phyloP scores from a whole-genome alignment of 2,888 invertebrate genomes.

The Cyaniris semiargus region DNA sequence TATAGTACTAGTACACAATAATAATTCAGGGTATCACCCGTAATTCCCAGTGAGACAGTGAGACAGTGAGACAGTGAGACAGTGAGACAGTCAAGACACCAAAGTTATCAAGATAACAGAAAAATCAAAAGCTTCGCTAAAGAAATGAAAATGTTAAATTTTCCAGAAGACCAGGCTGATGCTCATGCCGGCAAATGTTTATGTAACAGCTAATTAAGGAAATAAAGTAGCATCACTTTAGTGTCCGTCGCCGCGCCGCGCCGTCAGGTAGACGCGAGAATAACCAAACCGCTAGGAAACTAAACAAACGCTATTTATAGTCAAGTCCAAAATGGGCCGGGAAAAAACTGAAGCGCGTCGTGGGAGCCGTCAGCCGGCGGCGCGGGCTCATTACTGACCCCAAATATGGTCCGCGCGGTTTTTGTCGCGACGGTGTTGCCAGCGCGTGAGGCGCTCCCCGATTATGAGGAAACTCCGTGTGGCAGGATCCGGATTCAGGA shows the following conservation, averaged over 20 bases:
- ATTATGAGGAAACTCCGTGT: not conserved
- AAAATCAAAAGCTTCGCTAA: no score
- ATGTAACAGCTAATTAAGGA: constrained; percentile 3
- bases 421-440: constrained; percentile 27
- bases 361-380: no score
- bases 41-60: no score
- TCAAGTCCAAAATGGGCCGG: constrained; percentile 8
- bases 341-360: constrained; percentile 16
- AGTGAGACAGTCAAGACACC: no score
- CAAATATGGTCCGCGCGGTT: constrained; percentile 26
- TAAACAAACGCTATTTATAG: constrained; percentile 29
- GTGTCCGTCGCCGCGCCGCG: constrained; percentile 7
- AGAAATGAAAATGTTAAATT: no score
- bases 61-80: no score
- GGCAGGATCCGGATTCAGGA: not conserved
- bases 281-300: constrained; percentile 2
- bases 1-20: no score
- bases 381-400: constrained; percentile 21
- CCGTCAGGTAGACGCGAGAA: not conserved
- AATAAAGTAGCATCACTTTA: not conserved
- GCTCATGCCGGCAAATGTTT: not conserved
- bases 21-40: no score
- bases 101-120: no score
- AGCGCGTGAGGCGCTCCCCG: not conserved
- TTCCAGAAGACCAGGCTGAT: not conserved